Evolutionary conservation across 2,888 invertebrate genomes (phyloP), one percentile per base, ranked within the genome.

Genomic region (Eupsilia transversa): DNA sequence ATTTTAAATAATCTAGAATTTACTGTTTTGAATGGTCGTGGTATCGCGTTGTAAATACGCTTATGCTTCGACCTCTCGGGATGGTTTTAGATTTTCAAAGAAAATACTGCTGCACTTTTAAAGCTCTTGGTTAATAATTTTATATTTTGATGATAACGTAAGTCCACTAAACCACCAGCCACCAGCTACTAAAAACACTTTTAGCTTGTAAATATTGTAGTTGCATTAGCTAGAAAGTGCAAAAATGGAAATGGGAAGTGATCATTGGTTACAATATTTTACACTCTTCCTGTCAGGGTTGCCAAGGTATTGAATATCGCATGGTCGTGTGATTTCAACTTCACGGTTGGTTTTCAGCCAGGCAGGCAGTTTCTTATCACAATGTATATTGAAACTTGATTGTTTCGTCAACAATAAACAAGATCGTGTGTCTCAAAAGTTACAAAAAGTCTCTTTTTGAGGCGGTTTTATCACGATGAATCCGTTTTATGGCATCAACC

Each of bases 151-250:
- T 52, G 52, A 52, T 52, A 52, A 4, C n/a, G n/a, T 54, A 27
- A 66, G 27, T 30, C 35, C 35, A n/a, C n/a, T n/a, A n/a, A n/a
- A n/a, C n/a, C n/a, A n/a, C n/a, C n/a, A n/a, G n/a, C n/a, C n/a
- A 49, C 43, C 27, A 35, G 67, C 38, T 70, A 7, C 17, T 38
- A n/a, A 20, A 69, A 52, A 52, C n/a, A 20, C n/a, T 71, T 38
- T 52, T 2, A 41, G n/a, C 52, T 33, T 43, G 33, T 43, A 43
- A 70, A 71, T 69, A 33, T 20, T 69, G 2, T 14, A 69, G 52
- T 14, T 20, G 7, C 5, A 14, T 56, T 46, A 46, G 9, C 23
- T 30, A 3, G 9, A 46, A 20, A 57, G 10, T 30, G 20, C 2
- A 12, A 20, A 27, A 60, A 60, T 49, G 23, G 0, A 17, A 49